Conservation (phyloP, 2,888 invertebrate genomes). For the Ophion ellenae region DNA sequence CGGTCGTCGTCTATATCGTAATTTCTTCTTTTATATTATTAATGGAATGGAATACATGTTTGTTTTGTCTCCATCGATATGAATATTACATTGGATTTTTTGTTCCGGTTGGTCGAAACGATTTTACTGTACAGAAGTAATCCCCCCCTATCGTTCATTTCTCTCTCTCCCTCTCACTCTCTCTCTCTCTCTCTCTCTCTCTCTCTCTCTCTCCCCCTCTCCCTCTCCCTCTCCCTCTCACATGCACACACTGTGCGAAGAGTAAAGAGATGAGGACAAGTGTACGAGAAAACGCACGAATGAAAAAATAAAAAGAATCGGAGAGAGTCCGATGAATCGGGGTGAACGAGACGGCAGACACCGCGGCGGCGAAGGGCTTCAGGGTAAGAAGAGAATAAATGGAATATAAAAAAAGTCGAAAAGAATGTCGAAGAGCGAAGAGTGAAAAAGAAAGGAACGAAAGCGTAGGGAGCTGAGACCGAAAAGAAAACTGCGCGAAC, state of each 20-base stretch:
- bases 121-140: constrained; percentile 1
- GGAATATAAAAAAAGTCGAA: constrained; percentile 43
- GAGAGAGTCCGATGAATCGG: constrained; percentile 65
- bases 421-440: constrained; percentile 29
- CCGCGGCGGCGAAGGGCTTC: constrained; percentile 60
- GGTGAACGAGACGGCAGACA: constrained; percentile 67
- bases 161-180: too few species aligned
- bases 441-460: constrained; percentile 44
- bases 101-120: constrained; percentile 12
- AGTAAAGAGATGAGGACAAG: constrained; percentile 60
- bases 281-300: constrained; percentile 38
- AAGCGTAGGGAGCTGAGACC: constrained; percentile 66
- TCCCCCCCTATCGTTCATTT: neutral
- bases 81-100: constrained; percentile 42
- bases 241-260: constrained; percentile 12
- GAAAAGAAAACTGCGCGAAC: constrained; percentile 59
- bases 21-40: neutral
- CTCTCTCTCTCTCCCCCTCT: neutral
- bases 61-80: constrained; percentile 32
- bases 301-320: constrained; percentile 48
- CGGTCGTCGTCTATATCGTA: neutral
- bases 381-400: constrained; percentile 63
- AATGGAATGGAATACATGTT: neutral
- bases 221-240: neutral
- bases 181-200: neutral